These are phyloP conservation scores for Halcyon badia DNA, from an alignment of 2,797 vertebrate genomes.

Conservation along the genomic window DNA sequence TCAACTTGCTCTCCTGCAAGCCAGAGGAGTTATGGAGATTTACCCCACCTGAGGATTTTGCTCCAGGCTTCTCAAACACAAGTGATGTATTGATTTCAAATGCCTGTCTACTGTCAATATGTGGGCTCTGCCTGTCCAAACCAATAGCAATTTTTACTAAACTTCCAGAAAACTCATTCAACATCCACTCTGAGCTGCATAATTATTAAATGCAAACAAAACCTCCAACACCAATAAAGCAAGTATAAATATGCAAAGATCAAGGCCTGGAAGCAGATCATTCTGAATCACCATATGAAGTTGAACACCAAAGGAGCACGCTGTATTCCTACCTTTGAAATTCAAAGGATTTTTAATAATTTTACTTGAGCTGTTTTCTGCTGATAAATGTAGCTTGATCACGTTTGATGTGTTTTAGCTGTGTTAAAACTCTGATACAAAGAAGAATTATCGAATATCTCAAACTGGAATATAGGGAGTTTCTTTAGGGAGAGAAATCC, in stretches of 20 bases:
- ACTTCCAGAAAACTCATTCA: slow-evolving; percentile 18
- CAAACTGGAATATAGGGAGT: slow-evolving; percentile 20
- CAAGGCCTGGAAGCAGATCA: slow-evolving; percentile 68
- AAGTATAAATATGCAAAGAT: slow-evolving; percentile 69
- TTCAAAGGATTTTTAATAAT: slow-evolving; percentile 72
- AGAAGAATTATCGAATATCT: slow-evolving; percentile 60
- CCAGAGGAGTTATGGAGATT: slow-evolving; percentile 47
- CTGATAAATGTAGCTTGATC: slow-evolving; percentile 76
- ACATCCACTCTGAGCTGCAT: neutral
- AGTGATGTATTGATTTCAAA: slow-evolving; percentile 40
- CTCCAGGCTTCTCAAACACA: slow-evolving; percentile 43
- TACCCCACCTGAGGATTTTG: slow-evolving; percentile 60
- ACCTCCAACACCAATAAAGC: slow-evolving; percentile 47
- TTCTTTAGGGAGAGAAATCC: neutral
- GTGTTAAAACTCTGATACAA: slow-evolving; percentile 49
- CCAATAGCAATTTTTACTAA: slow-evolving; percentile 17
- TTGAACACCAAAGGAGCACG: slow-evolving; percentile 59
- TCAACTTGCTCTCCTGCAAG: slow-evolving; percentile 32
- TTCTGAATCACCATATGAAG: slow-evolving; percentile 68
- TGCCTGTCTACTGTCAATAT: slow-evolving; percentile 37
- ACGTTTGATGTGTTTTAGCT: slow-evolving; percentile 62
- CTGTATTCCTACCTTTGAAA: slow-evolving; percentile 68
- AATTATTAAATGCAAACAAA: slow-evolving; percentile 58
- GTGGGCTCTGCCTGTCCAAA: neutral
- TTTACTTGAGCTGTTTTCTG: slow-evolving; percentile 68